A percentile compares a stretch with the other conserved stretches of the same genome.
Conservation (phyloP, 30 jellyfish, hydroid and myxozoan species). For the Euphysa ruthae region DNA sequence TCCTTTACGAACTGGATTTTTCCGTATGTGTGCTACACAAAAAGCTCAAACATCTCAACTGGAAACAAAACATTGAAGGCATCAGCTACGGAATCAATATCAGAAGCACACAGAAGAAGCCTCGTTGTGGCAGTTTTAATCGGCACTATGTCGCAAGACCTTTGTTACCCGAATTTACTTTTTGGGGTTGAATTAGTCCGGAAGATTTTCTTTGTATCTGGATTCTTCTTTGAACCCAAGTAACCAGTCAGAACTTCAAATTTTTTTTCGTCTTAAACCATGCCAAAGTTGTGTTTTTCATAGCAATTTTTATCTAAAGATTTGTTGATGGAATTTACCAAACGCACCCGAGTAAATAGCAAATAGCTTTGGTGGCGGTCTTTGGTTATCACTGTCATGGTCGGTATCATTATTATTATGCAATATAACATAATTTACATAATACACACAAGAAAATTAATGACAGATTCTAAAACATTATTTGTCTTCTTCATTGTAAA, state of each 20-base stretch:
- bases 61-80: background rate
- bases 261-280: background rate
- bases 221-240: no score
- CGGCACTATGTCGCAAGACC: no score
- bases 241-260: background rate
- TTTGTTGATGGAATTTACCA: conserved; percentile 4
- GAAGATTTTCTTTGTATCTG: background rate
- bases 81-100: no score
- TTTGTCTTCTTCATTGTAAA: no score
- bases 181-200: background rate
- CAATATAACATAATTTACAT: no score
- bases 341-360: background rate
- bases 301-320: background rate
- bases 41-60: background rate
- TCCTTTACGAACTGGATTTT: background rate
- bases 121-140: no score
- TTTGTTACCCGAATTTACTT: no score
- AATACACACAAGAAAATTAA: no score
- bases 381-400: background rate
- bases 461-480: no score
- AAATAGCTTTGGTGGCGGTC: background rate
- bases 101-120: conserved; percentile 1
- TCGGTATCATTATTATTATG: background rate
- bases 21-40: background rate
- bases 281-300: background rate